These are phyloP conservation scores for Drosophila siamana DNA, from an alignment of 2,888 invertebrate genomes.

Conservation along the genomic window DNA sequence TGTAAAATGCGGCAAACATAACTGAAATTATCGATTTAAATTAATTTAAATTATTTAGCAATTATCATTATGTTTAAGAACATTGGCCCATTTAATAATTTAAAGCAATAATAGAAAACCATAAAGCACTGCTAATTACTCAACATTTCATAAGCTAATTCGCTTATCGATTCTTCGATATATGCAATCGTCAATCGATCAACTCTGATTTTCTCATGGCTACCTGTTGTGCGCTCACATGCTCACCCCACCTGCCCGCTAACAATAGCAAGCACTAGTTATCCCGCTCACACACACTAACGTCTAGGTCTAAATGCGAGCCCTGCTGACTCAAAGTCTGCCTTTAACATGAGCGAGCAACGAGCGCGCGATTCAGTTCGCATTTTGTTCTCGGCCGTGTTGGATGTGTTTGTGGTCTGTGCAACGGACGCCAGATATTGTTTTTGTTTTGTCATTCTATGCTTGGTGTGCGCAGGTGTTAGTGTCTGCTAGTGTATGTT, in stretches of 20 bases:
- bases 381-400: conserved; percentile 75
- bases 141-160: neutral
- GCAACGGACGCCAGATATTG: conserved; percentile 42
- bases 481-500: conserved; percentile 54
- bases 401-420: conserved; percentile 53
- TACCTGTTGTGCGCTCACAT: conserved; percentile 55
- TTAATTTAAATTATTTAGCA: neutral
- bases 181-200: conserved; percentile 41
- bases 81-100: no score
- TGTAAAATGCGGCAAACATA: conserved; percentile 13
- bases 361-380: conserved; percentile 68
- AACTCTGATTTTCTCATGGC: conserved; percentile 40
- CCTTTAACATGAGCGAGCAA: conserved; percentile 30
- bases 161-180: conserved; percentile 12
- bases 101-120: no score
- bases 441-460: conserved; percentile 59
- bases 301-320: conserved; percentile 39
- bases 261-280: conserved; percentile 39
- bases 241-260: conserved; percentile 39
- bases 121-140: no score
- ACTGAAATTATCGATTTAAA: neutral
- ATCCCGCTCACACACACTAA: conserved; percentile 42
- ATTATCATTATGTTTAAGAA: neutral
- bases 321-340: conserved; percentile 59
- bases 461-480: conserved; percentile 54